Evolutionary conservation across 1,140 invertebrate species (phyloP).

Genomic region (Rhagoletis pomonella): DNA sequence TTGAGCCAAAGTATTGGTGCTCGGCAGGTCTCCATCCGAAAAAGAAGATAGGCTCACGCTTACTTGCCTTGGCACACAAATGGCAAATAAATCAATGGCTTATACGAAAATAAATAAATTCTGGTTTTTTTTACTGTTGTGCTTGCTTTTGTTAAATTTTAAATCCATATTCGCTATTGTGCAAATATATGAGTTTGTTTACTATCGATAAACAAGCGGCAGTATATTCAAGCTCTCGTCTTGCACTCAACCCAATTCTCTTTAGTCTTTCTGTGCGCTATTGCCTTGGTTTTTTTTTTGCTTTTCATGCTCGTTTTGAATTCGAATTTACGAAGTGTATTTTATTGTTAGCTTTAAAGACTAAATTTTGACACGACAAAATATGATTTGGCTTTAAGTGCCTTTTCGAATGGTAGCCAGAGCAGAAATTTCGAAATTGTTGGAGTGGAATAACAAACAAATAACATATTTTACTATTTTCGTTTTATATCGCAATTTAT

Average conservation of each 20-base stretch:
- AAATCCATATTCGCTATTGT: no score
- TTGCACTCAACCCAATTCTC: neutral
- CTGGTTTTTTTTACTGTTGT: neutral
- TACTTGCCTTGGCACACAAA: neutral
- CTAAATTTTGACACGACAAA: neutral
- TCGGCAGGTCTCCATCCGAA: neutral
- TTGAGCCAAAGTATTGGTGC: neutral
- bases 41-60: neutral
- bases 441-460: no score
- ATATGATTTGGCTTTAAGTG: neutral
- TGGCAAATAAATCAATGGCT: constrained; percentile 20
- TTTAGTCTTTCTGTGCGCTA: neutral
- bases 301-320: neutral
- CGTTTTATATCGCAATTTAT: no score
- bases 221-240: neutral
- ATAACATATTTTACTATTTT: no score
- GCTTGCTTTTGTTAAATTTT: no score
- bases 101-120: neutral
- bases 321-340: neutral
- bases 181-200: neutral
- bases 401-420: neutral
- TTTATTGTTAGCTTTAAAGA: neutral
- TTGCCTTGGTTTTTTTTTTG: neutral
- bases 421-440: no score
- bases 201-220: neutral